phyloP scores from a whole-genome alignment of 1,140 invertebrate species.

The Drosophila pachea region DNA sequence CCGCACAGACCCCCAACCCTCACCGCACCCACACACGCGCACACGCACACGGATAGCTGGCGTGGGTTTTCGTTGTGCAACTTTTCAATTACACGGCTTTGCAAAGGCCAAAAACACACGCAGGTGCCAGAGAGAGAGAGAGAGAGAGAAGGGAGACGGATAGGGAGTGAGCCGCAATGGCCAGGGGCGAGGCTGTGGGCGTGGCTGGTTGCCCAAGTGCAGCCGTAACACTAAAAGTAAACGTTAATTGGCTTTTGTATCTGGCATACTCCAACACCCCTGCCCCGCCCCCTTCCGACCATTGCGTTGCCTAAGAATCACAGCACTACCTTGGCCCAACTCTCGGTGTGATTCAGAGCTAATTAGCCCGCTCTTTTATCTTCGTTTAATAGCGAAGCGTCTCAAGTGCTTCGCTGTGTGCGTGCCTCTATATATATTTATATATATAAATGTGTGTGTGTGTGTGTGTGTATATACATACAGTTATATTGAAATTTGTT shows the following conservation, averaged over 20 bases:
- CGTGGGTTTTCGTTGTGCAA: constrained; percentile 44
- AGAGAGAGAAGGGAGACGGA: not conserved
- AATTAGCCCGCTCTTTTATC: not conserved
- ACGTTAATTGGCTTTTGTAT: constrained; percentile 59
- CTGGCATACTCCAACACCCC: not conserved
- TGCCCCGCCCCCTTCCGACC: not conserved
- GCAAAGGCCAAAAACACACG: constrained; percentile 44
- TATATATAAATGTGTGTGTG: no score
- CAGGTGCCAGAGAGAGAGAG: not conserved
- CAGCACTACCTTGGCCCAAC: not conserved
- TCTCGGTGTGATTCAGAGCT: not conserved
- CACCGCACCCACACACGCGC: constrained; percentile 9
- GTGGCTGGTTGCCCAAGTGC: constrained; percentile 8
- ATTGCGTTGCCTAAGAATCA: not conserved
- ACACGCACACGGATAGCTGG: not conserved
- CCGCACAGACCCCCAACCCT: no score
- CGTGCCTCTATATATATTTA: no score
- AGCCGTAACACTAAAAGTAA: constrained; percentile 53
- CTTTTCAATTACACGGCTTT: constrained; percentile 59
- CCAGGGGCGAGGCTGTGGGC: not conserved
- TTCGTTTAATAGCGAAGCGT: no score
- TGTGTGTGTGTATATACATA: no score
- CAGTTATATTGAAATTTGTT: no score
- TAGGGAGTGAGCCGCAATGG: not conserved
- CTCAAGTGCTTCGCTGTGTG: no score